Evolutionary conservation across 2,888 invertebrate genomes (phyloP).

Genomic region (Tipula vernalis): DNA sequence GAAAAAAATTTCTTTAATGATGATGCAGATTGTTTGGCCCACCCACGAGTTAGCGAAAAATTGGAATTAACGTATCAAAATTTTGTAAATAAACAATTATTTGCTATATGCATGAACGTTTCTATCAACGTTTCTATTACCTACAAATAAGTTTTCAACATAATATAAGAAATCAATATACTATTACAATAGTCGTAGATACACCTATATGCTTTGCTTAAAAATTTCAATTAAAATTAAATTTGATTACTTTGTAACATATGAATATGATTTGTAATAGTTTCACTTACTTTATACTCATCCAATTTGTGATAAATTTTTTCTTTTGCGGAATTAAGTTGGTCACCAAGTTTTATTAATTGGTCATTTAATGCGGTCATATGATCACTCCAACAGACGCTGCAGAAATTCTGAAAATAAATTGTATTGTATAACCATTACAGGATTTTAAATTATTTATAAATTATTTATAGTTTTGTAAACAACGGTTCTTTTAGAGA

Average conservation of each 20-base stretch:
- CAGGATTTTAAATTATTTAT: neutral
- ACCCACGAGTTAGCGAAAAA: neutral
- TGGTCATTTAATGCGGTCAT: slow-evolving; percentile 45
- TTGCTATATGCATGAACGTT: neutral
- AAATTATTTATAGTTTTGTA: neutral
- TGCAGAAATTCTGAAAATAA: slow-evolving; percentile 43
- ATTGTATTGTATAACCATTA: neutral
- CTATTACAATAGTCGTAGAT: neutral
- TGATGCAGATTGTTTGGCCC: neutral
- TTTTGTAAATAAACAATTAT: neutral
- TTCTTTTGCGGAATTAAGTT: slow-evolving; percentile 40
- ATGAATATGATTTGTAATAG: neutral
- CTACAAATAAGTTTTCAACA: neutral
- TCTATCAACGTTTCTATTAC: neutral
- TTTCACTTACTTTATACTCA: slow-evolving; percentile 38
- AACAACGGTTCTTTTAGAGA: no score
- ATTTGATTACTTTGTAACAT: neutral
- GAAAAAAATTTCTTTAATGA: neutral
- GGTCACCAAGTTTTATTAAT: slow-evolving; percentile 41
- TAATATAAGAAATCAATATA: neutral
- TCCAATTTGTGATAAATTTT: slow-evolving; percentile 43
- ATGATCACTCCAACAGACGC: slow-evolving; percentile 47
- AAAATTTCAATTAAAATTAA: neutral
- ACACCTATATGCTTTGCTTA: neutral
- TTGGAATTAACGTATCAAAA: neutral